phyloP scores from a whole-genome alignment of 2,888 invertebrate genomes.

The Drosophila limbata region DNA sequence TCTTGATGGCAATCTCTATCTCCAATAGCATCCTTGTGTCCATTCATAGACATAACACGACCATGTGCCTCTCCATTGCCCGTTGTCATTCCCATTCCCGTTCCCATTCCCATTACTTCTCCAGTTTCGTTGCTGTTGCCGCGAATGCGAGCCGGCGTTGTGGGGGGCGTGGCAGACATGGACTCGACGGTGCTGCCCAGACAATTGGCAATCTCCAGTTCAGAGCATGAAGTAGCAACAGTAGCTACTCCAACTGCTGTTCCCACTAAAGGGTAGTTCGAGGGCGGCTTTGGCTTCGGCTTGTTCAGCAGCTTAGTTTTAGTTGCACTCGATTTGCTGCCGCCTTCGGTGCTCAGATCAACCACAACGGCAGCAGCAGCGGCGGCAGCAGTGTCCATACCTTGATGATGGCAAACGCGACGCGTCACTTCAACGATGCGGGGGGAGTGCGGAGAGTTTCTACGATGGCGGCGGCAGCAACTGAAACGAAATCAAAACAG shows the following conservation, averaged over 20 bases:
- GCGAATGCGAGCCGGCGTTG: slow-evolving; percentile 66
- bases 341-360: slow-evolving; percentile 64
- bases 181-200: slow-evolving; percentile 81
- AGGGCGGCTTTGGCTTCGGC: slow-evolving; percentile 38
- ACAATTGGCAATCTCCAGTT: slow-evolving; percentile 55
- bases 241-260: slow-evolving; percentile 45
- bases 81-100: neutral
- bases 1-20: slow-evolving; percentile 48
- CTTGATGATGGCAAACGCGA: slow-evolving; percentile 30
- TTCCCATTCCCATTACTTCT: slow-evolving; percentile 1
- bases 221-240: slow-evolving; percentile 22
- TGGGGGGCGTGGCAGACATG: slow-evolving; percentile 78
- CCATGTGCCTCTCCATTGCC: slow-evolving; percentile 34
- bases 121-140: slow-evolving; percentile 29
- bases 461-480: slow-evolving; percentile 40
- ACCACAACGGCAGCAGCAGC: slow-evolving; percentile 74
- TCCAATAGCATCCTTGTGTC: slow-evolving; percentile 46
- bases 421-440: slow-evolving; percentile 19
- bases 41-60: slow-evolving; percentile 32
- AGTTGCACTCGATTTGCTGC: slow-evolving; percentile 49
- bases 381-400: slow-evolving; percentile 74
- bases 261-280: slow-evolving; percentile 43
- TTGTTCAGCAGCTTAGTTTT: slow-evolving; percentile 50
- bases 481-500: slow-evolving; percentile 62
- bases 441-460: slow-evolving; percentile 19